These are phyloP conservation scores for Ceratina australensis DNA, from an alignment of 1,140 invertebrate genomes.

Conservation along the genomic window DNA sequence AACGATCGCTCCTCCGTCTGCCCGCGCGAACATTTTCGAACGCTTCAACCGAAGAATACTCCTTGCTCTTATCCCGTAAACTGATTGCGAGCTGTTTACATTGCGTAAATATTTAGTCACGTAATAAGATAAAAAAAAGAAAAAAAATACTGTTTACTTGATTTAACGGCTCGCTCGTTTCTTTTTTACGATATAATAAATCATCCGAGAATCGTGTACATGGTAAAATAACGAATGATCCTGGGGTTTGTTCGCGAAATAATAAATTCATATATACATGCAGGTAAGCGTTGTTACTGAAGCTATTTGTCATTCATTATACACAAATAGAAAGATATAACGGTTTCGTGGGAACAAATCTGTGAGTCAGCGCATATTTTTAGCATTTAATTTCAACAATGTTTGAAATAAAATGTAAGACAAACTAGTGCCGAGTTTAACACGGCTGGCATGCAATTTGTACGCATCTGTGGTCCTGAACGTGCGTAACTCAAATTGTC, in stretches of 20 bases:
- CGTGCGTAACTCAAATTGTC: neutral
- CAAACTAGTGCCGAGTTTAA: neutral
- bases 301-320: too few species aligned
- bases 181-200: too few species aligned
- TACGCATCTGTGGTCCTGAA: neutral
- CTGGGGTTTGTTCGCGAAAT: neutral
- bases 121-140: too few species aligned
- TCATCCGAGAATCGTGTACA: too few species aligned
- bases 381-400: neutral
- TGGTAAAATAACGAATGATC: neutral
- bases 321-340: too few species aligned
- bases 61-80: too few species aligned
- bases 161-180: too few species aligned
- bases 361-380: neutral
- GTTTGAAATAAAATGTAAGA: constrained; percentile 4
- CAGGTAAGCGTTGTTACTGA: too few species aligned
- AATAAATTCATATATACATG: too few species aligned
- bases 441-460: neutral
- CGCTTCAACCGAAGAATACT: neutral
- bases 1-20: neutral
- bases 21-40: neutral
- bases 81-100: neutral
- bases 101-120: too few species aligned
- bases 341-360: neutral
- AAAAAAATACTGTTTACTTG: too few species aligned